phyloP scores from a whole-genome alignment of 2,797 vertebrate genomes.

The Vireo griseus region DNA sequence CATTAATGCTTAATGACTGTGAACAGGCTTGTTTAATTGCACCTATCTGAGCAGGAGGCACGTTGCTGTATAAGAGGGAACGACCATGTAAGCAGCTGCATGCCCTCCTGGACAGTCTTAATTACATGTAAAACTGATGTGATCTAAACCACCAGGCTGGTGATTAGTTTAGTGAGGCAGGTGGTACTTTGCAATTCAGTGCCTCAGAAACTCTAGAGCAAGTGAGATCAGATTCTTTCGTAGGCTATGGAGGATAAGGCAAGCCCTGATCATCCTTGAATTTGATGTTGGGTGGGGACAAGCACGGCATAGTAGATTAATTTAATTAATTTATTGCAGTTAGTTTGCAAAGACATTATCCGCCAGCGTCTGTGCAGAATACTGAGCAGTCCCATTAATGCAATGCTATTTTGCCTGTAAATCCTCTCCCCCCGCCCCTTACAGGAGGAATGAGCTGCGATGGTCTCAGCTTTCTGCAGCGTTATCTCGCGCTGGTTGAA shows the following conservation, averaged over 20 bases:
- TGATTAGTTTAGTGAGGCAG: slow-evolving; percentile 64
- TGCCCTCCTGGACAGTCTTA: slow-evolving; percentile 69
- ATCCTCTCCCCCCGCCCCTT: slow-evolving; percentile 51
- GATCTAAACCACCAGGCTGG: slow-evolving; percentile 72
- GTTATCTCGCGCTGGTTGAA: slow-evolving; percentile 62
- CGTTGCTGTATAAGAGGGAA: slow-evolving; percentile 69
- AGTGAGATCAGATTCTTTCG: slow-evolving; percentile 49
- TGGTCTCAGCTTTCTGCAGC: slow-evolving; percentile 51
- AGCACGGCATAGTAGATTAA: slow-evolving; percentile 58
- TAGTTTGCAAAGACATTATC: slow-evolving; percentile 66
- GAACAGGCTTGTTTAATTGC: slow-evolving; percentile 72
- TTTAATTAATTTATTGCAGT: slow-evolving; percentile 71
- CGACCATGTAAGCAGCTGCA: slow-evolving; percentile 70
- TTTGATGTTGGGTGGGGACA: slow-evolving; percentile 56
- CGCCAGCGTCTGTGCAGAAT: slow-evolving; percentile 56
- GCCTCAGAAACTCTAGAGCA: slow-evolving; percentile 61
- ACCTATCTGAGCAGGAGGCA: slow-evolving; percentile 73
- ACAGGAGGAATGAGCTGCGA: slow-evolving; percentile 47
- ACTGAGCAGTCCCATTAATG: slow-evolving; percentile 72
- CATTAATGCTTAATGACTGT: slow-evolving; percentile 75
- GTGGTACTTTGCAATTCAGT: slow-evolving; percentile 66
- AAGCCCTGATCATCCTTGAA: slow-evolving; percentile 52
- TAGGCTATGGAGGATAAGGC: slow-evolving; percentile 47
- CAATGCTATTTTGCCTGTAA: slow-evolving; percentile 63
- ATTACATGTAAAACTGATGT: slow-evolving; percentile 76